Evolutionary conservation across 2,113 vertebrate genomes (phyloP).

Genomic region (Danio rerio): GRCz12tu NC_133195.1:31747001-31747500

Average conservation of each 20-base stretch:
- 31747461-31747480: neutral
- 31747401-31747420: neutral
- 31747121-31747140: slow-evolving; percentile 22
- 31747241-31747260: neutral
- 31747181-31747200: slow-evolving; percentile 44
- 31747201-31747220: neutral
- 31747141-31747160: slow-evolving; percentile 61
- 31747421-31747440: neutral
- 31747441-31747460: neutral
- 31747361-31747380: neutral
- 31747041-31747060: neutral
- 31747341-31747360: neutral
- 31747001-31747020: neutral
- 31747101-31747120: neutral
- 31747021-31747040: neutral
- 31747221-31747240: neutral
- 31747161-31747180: slow-evolving; percentile 60
- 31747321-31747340: neutral
- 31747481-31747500: neutral
- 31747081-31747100: neutral
- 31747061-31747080: neutral
- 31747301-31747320: neutral
- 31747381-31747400: neutral
- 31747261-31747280: neutral
- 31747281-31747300: neutral